These are phyloP conservation scores for Patella ulyssiponensis DNA, from an alignment of 2,888 invertebrate species.

Conservation along the genomic window DNA sequence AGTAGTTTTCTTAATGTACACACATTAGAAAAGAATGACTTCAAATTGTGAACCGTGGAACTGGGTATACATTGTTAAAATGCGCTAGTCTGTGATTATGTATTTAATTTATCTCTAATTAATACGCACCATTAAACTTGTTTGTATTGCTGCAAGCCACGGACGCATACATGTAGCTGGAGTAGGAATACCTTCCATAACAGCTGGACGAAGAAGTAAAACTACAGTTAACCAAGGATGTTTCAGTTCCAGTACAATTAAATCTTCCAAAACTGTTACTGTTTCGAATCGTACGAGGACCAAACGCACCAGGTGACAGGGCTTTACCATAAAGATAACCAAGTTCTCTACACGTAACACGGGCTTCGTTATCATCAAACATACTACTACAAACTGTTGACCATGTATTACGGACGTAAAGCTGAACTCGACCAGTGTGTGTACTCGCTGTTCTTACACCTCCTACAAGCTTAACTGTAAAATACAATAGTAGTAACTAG, in stretches of 20 bases:
- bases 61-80: too few relatives aligned
- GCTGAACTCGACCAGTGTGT: conserved; percentile 50
- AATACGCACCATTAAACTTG: conserved; percentile 37
- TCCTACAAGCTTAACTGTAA: conserved; percentile 49
- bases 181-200: conserved; percentile 24
- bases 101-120: too few relatives aligned
- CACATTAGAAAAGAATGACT: too few relatives aligned
- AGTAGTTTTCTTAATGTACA: too few relatives aligned
- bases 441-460: conserved; percentile 48
- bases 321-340: conserved; percentile 49
- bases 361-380: conserved; percentile 46
- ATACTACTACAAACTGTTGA: conserved; percentile 48
- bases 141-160: conserved; percentile 50
- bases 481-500: not conserved
- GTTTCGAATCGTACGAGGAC: conserved; percentile 23
- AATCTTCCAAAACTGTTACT: conserved; percentile 50
- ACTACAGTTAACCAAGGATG: conserved; percentile 42
- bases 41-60: too few relatives aligned
- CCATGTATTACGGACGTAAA: conserved; percentile 50
- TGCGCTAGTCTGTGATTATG: too few relatives aligned
- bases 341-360: conserved; percentile 49
- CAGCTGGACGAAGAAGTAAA: conserved; percentile 38
- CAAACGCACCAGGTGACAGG: conserved; percentile 51
- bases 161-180: conserved; percentile 53
- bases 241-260: conserved; percentile 73